Percentiles rank a stretch among this genome's conserved stretches.
These are phyloP conservation scores for Sphenopsis melanotis DNA, from an alignment of 2,797 vertebrate species.

Conservation along the genomic window DNA sequence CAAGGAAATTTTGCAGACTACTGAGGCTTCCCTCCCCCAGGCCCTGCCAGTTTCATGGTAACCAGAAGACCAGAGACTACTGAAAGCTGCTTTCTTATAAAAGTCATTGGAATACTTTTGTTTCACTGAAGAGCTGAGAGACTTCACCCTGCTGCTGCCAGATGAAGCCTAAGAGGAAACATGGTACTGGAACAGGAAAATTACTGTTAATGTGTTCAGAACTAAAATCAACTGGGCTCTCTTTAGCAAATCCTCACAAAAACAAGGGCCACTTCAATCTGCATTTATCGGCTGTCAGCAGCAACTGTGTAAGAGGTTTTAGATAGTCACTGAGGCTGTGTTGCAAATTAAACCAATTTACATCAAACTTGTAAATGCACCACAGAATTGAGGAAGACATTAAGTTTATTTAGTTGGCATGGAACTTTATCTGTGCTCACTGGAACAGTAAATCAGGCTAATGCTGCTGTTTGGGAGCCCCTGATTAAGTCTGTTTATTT, in stretches of 20 bases:
- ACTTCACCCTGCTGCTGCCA: slow-evolving; percentile 35
- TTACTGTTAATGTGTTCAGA: not conserved
- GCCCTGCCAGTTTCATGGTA: slow-evolving; percentile 51
- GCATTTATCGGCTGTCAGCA: slow-evolving; percentile 42
- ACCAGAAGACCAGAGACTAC: slow-evolving; percentile 58
- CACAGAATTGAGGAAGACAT: not conserved
- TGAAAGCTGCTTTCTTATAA: slow-evolving; percentile 41
- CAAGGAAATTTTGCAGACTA: slow-evolving; percentile 77
- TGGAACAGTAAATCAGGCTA: not conserved
- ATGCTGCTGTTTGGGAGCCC: not conserved
- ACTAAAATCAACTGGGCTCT: slow-evolving; percentile 8
- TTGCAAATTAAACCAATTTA: not conserved
- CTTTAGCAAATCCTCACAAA: slow-evolving; percentile 15
- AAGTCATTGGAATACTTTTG: slow-evolving; percentile 57
- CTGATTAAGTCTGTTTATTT: not conserved
- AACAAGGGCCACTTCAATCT: not conserved
- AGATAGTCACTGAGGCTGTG: not conserved
- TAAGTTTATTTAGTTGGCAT: not conserved
- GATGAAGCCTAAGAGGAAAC: not conserved
- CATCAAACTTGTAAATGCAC: not conserved
- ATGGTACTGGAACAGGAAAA: not conserved
- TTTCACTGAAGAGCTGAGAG: slow-evolving; percentile 38
- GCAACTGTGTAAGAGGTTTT: not conserved
- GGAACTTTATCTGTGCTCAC: not conserved
- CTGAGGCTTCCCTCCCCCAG: slow-evolving; percentile 51